These are phyloP conservation scores for Dinoponera quadriceps DNA, from an alignment of 1,140 invertebrate genomes.

Conservation along the genomic window DNA sequence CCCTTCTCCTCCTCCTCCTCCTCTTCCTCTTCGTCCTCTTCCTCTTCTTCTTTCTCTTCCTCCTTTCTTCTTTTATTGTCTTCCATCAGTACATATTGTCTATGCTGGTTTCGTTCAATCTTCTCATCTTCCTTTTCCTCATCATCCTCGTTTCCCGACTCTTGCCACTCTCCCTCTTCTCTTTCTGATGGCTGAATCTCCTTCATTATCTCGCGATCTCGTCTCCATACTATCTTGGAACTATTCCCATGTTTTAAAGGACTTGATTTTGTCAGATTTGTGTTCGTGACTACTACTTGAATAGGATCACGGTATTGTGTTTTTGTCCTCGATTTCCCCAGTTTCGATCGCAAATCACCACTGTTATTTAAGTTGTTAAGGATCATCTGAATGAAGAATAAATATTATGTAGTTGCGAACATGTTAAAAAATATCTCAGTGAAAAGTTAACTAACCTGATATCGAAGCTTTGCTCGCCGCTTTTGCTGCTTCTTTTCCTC, in stretches of 20 bases:
- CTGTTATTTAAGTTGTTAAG: conserved; percentile 52
- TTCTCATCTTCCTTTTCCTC: conserved; percentile 65
- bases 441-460: conserved; percentile 62
- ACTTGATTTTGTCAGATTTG: conserved; percentile 58
- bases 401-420: conserved; percentile 28
- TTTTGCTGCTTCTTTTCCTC: conserved; percentile 89
- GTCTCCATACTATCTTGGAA: conserved; percentile 70
- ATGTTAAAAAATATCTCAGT: conserved; percentile 44
- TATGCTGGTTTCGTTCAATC: conserved; percentile 70
- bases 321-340: conserved; percentile 60
- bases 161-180: conserved; percentile 68
- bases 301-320: conserved; percentile 76
- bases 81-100: conserved; percentile 35
- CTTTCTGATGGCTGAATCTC: conserved; percentile 65
- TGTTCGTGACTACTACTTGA: conserved; percentile 82
- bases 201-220: conserved; percentile 64
- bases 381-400: conserved; percentile 43
- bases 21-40: conserved; percentile 69
- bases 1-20: conserved; percentile 69
- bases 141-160: conserved; percentile 63
- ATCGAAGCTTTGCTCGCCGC: conserved; percentile 72
- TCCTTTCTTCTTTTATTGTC: conserved; percentile 48
- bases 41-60: conserved; percentile 68
- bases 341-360: conserved; percentile 80
- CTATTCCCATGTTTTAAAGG: conserved; percentile 55